Evolutionary conservation across 2,797 vertebrate genomes (phyloP), one percentile per base, ranked within the genome.

Genomic region (Remorina albescens): DNA sequence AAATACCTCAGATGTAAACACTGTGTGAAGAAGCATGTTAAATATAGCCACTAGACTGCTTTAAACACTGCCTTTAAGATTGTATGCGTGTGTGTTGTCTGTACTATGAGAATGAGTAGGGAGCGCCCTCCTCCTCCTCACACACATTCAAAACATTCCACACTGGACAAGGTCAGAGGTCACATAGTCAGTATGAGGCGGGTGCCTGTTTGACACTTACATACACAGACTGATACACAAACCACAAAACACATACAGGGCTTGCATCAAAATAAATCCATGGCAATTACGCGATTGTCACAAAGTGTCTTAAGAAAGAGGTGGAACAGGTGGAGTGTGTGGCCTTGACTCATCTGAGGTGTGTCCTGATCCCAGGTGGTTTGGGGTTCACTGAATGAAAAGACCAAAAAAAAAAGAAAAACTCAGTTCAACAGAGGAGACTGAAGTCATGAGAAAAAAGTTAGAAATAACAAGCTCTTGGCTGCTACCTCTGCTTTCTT

Each of bases 401-500:
- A 39, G n/a, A n/a, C n/a, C n/a, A n/a, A 39, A 60, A 37, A 42
- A 8, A 54, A 44, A 64, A 55, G 19, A 32, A 53, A 72, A 21
- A 32, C 15, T 39, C 2, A 74, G 36, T 19, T 60, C n/a, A 62
- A 11, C 1, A 18, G 8, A 54, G 44, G 2, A 53, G 8, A 44
- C 2, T 30, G 34, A 34, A 11, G 18, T 59, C 8, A 37, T 6
- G 15, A 32, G n/a, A n/a, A 19, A 26, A 25, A 12, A 39, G n/a
- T n/a, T n/a, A n/a, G 15, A 15, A 42, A 2, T 5, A 19, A 16
- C 1, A 7, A 47, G 32, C 1, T 0, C 12, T 6, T 36, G 32
- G 59, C 21, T 32, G 42, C 49, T 93, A 98, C 98, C 96, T 95
- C 93, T 93, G 84, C 95, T 80, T 81, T 96, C 95, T 93, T 97